phyloP scores from a whole-genome alignment of 1,140 invertebrate genomes.

The Macrosteles quadrilineatus region DNA sequence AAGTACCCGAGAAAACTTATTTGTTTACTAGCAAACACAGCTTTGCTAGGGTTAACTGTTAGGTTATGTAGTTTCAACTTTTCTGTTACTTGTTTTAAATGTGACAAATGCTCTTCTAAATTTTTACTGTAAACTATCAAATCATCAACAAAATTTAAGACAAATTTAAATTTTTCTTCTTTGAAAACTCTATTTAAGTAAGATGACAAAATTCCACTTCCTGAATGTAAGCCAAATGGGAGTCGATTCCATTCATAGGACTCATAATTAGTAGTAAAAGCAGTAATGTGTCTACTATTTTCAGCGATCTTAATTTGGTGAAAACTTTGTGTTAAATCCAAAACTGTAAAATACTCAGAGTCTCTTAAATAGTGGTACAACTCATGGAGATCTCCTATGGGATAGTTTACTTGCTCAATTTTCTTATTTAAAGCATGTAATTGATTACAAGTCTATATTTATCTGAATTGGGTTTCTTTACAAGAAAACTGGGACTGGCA shows the following conservation, averaged over 20 bases:
- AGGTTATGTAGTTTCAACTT: no score
- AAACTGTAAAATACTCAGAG: background rate
- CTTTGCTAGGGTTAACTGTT: no score
- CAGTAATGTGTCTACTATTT: no score
- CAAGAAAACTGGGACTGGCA: background rate
- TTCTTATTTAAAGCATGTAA: background rate
- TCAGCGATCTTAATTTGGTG: background rate
- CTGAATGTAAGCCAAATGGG: background rate
- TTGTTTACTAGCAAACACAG: no score
- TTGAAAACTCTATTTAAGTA: background rate
- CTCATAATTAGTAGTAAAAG: no score
- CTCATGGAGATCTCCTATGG: background rate
- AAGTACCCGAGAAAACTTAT: no score
- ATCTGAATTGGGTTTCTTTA: background rate
- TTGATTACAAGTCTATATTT: constrained; percentile 3
- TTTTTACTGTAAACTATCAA: no score
- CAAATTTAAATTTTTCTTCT: background rate
- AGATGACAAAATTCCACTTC: background rate
- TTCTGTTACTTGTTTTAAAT: no score
- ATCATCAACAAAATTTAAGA: background rate
- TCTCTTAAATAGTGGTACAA: background rate
- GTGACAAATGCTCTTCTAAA: no score
- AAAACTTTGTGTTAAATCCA: background rate
- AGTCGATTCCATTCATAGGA: no score
- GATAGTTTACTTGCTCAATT: background rate